Percentiles rank a stretch among this genome's conserved stretches.
phyloP scores from a whole-genome alignment of 2,888 invertebrate species.

The Hyposoter didymator region DNA sequence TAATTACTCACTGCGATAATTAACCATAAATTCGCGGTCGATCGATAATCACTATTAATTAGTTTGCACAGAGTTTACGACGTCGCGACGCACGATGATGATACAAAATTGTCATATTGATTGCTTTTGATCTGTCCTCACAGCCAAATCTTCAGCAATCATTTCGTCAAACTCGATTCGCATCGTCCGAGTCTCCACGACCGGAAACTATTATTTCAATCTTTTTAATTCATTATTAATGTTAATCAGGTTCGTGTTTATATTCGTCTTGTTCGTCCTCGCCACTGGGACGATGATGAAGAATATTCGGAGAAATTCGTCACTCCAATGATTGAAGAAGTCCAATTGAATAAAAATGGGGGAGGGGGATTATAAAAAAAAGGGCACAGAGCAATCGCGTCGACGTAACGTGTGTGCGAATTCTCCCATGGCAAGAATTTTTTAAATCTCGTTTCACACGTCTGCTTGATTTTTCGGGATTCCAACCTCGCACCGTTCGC shows the following conservation, averaged over 20 bases:
- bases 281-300: not conserved
- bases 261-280: conserved; percentile 6
- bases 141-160: not conserved
- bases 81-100: not conserved
- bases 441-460: conserved; percentile 21
- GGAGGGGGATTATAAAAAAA: not conserved
- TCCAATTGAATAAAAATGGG: conserved; percentile 1
- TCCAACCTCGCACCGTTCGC: conserved; percentile 19
- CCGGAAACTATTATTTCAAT: conserved; percentile 3
- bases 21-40: conserved; percentile 38
- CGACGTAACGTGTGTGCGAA: conserved; percentile 19
- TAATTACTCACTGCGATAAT: conserved; percentile 27
- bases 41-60: conserved; percentile 17
- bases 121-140: conserved; percentile 11
- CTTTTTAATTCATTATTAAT: not conserved
- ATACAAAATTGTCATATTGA: conserved; percentile 14
- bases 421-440: conserved; percentile 15
- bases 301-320: conserved; percentile 16
- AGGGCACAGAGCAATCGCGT: not conserved
- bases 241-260: not conserved
- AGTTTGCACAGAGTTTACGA: conserved; percentile 8
- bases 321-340: not conserved
- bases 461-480: conserved; percentile 25
- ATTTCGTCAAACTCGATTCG: not conserved
- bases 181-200: not conserved